Evolutionary conservation across 2,113 vertebrate genomes (phyloP).

Genomic region (Lates calcarifer): DNA sequence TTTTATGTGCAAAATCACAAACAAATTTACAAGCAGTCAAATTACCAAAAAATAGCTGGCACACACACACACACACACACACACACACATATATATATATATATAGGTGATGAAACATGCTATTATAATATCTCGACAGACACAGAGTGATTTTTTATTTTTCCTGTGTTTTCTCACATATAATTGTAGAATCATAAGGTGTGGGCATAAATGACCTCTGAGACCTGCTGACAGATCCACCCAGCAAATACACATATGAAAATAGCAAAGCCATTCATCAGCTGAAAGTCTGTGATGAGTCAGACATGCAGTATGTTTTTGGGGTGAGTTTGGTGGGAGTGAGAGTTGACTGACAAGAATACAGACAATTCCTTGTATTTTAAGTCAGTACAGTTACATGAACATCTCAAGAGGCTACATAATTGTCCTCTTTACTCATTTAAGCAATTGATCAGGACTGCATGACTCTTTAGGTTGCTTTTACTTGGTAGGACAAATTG

Average conservation of each 20-base stretch:
- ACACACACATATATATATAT: neutral
- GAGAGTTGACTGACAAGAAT: neutral
- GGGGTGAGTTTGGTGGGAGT: too few relatives aligned
- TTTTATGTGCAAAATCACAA: neutral
- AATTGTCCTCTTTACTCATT: constrained; percentile 63
- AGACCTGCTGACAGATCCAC: constrained; percentile 21
- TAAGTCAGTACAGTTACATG: neutral
- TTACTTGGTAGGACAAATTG: constrained; percentile 74
- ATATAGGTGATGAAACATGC: neutral
- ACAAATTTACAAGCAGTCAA: neutral
- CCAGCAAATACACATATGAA: neutral
- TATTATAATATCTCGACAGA: neutral
- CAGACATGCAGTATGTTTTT: neutral
- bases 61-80: neutral
- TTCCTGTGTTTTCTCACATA: constrained; percentile 1
- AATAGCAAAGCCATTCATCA: neutral
- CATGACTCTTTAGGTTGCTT: constrained; percentile 62
- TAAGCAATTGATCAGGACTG: constrained; percentile 61
- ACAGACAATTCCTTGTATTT: neutral
- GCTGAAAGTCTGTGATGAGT: neutral
- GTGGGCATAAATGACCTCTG: constrained; percentile 4
- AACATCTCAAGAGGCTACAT: constrained; percentile 40
- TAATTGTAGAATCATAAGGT: constrained; percentile 25
- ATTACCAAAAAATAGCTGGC: neutral
- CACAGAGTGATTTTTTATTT: constrained; percentile 12